phyloP scores from a whole-genome alignment of 2,113 vertebrate species.

The Pantherophis guttatus region DNA sequence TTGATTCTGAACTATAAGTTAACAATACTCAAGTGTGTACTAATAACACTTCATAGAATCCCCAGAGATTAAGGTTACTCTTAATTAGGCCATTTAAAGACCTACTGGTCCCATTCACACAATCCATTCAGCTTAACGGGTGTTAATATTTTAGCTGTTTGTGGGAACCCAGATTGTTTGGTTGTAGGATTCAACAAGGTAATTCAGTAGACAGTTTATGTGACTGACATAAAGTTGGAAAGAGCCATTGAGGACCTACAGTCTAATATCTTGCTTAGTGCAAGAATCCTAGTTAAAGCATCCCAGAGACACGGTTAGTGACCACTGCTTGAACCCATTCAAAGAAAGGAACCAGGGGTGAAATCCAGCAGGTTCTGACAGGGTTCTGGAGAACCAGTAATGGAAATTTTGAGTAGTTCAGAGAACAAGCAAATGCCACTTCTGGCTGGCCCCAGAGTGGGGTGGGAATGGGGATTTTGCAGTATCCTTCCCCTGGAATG shows the following conservation, averaged over 20 bases:
- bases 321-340: background rate
- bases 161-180: background rate
- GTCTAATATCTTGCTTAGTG: background rate
- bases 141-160: background rate
- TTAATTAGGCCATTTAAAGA: background rate
- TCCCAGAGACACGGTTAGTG: background rate
- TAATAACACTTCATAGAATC: background rate
- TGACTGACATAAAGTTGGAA: background rate
- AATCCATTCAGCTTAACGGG: background rate
- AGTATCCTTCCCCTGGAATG: too few species aligned
- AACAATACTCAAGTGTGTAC: background rate
- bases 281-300: background rate
- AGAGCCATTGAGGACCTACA: background rate
- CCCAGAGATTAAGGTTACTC: background rate
- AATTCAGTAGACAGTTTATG: background rate
- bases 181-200: background rate
- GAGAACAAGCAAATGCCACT: too few species aligned
- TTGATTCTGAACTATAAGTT: background rate
- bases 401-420: too few species aligned
- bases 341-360: background rate
- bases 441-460: too few species aligned
- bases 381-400: too few species aligned
- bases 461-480: too few species aligned
- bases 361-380: too few species aligned
- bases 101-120: background rate